Evolutionary conservation across 2,797 vertebrate species (phyloP), one percentile per base, ranked within the genome.

Genomic region (Mormyrus proboscirostris): DNA sequence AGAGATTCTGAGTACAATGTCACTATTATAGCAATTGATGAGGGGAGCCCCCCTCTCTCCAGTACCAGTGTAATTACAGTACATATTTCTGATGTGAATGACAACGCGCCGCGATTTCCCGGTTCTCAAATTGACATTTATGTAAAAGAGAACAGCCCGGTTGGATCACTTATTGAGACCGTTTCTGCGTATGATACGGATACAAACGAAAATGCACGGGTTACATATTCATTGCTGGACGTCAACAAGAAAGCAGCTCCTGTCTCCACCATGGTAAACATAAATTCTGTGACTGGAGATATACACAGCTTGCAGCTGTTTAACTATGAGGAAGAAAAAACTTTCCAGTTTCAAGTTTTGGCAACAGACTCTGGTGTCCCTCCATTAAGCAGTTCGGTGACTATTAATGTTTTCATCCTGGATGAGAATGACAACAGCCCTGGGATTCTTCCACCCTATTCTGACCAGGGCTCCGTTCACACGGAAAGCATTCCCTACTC

Each of bases 401-500:
- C 92, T 47, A 92, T 95, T 9, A 93, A 93, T 62, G 91, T 94
- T 29, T 94, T 92, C 65, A 91, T 95, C 25, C 86, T 95, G 89
- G 94, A 95, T 92, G 93, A 94, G 62, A 95, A 95, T 88, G 94
- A 93, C 92, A 94, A 93, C 90, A 91, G 89, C 85, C 93, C 93
- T 44, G 89, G 16, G 87, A 90, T 92, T 89, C 91, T 93, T 33
- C 94, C 96, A 87, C 95, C 96, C 57, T 96, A 97, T 94, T 97
- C 96, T 91, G 95, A 96, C 44, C 95, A 95, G 0, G 95, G 95
- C 19, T 92, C 95, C 50, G 96, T 97, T 92, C 96, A 95, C 88
- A 91, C 96, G 0, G 91, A 95, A 95, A 93, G 91, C 96, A 93
- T 97, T 96, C 92, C 96, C 93, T 89, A 95, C 96, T 91, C 92